A percentile compares a stretch with the other conserved stretches of the same genome.
Evolutionary conservation across 2,888 invertebrate species (phyloP).

Genomic region (Oscheius sp.): DNA sequence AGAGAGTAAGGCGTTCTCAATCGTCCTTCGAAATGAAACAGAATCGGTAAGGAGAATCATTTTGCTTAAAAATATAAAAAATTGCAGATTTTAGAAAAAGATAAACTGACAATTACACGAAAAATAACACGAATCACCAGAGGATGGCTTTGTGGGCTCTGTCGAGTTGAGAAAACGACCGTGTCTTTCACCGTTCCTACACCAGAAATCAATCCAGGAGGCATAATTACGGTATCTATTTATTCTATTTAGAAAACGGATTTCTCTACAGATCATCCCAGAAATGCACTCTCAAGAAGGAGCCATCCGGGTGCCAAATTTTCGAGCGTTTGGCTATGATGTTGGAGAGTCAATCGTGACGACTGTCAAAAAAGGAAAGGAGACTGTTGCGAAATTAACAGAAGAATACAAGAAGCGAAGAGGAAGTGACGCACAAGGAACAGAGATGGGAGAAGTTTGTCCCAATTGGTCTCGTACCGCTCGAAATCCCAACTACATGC

Average conservation of each 20-base stretch:
- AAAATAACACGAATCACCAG: neutral
- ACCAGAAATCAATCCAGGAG: neutral
- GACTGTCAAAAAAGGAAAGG: neutral
- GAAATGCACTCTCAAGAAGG: neutral
- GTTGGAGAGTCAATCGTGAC: neutral
- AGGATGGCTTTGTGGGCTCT: neutral
- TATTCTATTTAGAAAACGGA: neutral
- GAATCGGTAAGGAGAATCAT: neutral
- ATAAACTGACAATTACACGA: neutral
- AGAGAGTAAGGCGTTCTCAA: neutral
- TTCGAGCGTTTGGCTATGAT: conserved; percentile 5
- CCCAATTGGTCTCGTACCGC: conserved; percentile 8
- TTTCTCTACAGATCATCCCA: conserved; percentile 16
- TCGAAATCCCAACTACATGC: conserved; percentile 11
- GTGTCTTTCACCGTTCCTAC: neutral
- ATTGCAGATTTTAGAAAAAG: neutral
- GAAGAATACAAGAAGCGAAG: conserved; percentile 5
- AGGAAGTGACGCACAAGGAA: neutral
- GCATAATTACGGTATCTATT: neutral
- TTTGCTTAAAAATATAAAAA: neutral
- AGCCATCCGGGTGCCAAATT: neutral
- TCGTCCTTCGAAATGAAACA: neutral
- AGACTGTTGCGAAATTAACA: neutral
- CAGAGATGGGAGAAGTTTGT: neutral
- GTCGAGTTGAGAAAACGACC: neutral